Base-by-base conservation (phyloP, 2,113 vertebrate species). In the Rhegmatorhina hoffmannsi region DNA sequence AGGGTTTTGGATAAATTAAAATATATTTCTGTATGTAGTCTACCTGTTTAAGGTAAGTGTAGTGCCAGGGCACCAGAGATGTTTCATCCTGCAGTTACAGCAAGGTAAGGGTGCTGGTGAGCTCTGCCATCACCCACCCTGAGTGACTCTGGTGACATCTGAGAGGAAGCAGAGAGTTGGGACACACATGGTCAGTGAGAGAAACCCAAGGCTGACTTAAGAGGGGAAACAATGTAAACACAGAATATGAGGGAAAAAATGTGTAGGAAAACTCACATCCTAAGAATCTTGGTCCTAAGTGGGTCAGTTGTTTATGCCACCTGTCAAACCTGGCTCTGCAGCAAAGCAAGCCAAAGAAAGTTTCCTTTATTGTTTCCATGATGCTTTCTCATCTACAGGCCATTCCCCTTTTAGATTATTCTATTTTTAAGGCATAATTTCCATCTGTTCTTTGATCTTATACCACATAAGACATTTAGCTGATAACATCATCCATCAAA, bases 401-500 rank as follows among this genome's bases (percentile, higher is more conserved):
- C 93, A 97, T 97, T 95, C 97, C 92, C 70, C 80, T 97, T 98
- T 97, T 95, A 95, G 95, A 97, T 97, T 97, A 97, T 97, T 97
- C 96, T 97, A 94, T 97, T 98, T 98, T 97, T 97, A 96, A 97
- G 94, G 81, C 94, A 94, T 95, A 97, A 97, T 97, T 97, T 96
- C 97, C 97, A 97, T 97, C 97, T 97, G 96, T 82, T 96, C 97
- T 98, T 98, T 98, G 97, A 98, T 97, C 97, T 97, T 97, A 87
- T 92, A 97, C 75, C 90, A 97, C 96, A 97, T 89, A 96, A 97
- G 96, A 97, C 87, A 96, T 96, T 97, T 89, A 92, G 93, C 89
- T 97, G 97, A 96, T 97, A 96, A 96, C 94, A 93, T 89, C 94
- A 96, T 93, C 90, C 87, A 97, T 94, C 94, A 97, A 97, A 90